phyloP scores from a whole-genome alignment of 2,113 vertebrate genomes.

The Gymnobelideus leadbeateri region DNA sequence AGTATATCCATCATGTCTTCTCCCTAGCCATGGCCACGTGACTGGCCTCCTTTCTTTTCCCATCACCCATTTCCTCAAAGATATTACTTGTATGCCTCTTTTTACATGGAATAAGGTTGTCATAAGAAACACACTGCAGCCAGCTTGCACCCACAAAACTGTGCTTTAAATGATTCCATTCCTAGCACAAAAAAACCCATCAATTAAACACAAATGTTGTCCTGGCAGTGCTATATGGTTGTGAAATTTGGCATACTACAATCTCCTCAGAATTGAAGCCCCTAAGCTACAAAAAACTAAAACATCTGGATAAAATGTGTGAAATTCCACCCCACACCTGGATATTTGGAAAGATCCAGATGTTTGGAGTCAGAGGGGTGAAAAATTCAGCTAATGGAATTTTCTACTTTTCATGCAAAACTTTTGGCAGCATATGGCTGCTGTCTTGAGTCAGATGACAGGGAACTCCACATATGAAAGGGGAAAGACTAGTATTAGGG shows the following conservation, averaged over 20 bases:
- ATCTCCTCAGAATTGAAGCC: not conserved
- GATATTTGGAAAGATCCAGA: constrained; percentile 2
- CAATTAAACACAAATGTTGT: not conserved
- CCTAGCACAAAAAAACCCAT: not conserved
- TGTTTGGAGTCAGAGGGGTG: constrained; percentile 18
- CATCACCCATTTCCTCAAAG: not conserved
- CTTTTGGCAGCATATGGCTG: not conserved
- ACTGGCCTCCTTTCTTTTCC: not conserved
- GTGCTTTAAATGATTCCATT: not conserved
- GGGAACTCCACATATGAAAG: constrained; percentile 40
- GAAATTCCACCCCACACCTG: not conserved
- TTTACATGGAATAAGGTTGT: not conserved
- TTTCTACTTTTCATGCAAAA: constrained; percentile 41
- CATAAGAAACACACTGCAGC: not conserved
- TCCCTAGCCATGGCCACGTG: not conserved
- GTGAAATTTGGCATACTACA: not conserved
- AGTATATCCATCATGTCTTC: not conserved
- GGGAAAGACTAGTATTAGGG: constrained; percentile 21
- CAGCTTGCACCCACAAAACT: not conserved
- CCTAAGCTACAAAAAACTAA: constrained; percentile 14
- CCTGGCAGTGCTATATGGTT: not conserved
- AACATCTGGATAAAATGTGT: not conserved
- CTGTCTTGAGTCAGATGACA: not conserved
- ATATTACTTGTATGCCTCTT: not conserved
- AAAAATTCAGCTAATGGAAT: not conserved